Conservation (phyloP, 2,888 invertebrate genomes). For the Graphium colonna region DNA sequence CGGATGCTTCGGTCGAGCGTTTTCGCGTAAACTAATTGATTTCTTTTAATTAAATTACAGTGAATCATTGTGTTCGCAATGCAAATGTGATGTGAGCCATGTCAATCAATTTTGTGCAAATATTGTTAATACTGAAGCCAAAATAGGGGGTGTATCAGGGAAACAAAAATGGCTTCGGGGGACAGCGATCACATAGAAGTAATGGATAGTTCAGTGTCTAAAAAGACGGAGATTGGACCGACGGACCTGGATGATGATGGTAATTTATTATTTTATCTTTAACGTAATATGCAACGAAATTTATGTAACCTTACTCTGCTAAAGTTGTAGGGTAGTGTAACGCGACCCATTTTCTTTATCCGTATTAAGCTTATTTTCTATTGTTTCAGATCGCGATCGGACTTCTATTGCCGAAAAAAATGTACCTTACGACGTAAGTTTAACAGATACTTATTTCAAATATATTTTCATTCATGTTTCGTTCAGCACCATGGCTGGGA, state of each 20-base stretch:
- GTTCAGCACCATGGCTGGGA: conserved; percentile 27
- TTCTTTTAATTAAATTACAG: conserved; percentile 77
- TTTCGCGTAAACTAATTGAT: conserved; percentile 76
- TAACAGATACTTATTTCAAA: conserved; percentile 34
- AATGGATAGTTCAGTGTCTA: conserved; percentile 83
- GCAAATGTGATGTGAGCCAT: conserved; percentile 72
- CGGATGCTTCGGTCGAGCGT: conserved; percentile 67
- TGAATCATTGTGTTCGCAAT: conserved; percentile 68
- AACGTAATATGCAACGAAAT: conserved; percentile 19
- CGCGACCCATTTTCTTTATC: conserved; percentile 41
- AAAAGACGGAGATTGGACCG: conserved; percentile 81
- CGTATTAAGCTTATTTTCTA: conserved; percentile 49
- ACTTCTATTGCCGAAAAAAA: conserved; percentile 81
- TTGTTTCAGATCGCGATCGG: conserved; percentile 80
- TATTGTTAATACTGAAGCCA: conserved; percentile 55
- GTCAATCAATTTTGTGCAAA: conserved; percentile 63
- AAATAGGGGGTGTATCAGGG: conserved; percentile 71
- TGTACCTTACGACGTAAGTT: conserved; percentile 83
- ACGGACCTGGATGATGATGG: conserved; percentile 82
- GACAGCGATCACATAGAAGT: conserved; percentile 90
- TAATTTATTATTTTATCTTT: conserved; percentile 63
- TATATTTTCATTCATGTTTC: conserved; percentile 45
- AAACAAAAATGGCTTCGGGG: conserved; percentile 89
- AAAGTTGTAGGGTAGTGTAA: conserved; percentile 19
- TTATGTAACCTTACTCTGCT: conserved; percentile 43